Base-by-base conservation (phyloP, 2,113 vertebrate genomes). In the Cyphomyrus discorhynchus region DNA sequence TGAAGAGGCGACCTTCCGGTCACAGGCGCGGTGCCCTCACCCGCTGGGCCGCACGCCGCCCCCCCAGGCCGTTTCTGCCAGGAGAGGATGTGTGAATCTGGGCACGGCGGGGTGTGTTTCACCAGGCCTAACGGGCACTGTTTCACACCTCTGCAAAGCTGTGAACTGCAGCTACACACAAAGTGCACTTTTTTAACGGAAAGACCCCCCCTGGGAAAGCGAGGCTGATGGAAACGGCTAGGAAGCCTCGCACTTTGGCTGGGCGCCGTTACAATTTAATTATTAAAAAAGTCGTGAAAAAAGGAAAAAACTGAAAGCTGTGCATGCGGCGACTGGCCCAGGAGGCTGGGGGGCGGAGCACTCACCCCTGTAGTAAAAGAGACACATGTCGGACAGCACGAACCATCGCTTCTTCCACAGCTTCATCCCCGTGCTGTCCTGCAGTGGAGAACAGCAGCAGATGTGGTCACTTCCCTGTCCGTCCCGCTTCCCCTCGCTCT, bases 371-470 rank as follows among this genome's bases (percentile, higher is more conserved):
- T 99, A 99, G 93, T 99, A 99, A 93, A 99, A 99, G 92, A 99
- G 98, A 91, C 98, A 99, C 84, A 99, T 96, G 92, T 99, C 98
- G 1, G 97, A 99, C 87, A 99, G 97, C 92, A 99, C 98, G 88
- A 99, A 99, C 98, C 98, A 99, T 42, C 98, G 94, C 90, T 99
- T 99, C 93, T 99, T 99, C 98, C 98, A 99, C 53, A 99, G 94
- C 93, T 99, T 99, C 98, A 99, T 99, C 31, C 98, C 98, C 11
- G 98, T 97, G 31, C 98, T 99, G 91, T 99, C 98, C 98, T 99
- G 92, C 35, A 92, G 90, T 88, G 80, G 88, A 91, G 85, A 19
- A 52, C 21, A 77, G 45, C n/a, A 58, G 7, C 0, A 11, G 11
- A 39, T 45, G 46, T 46, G 24, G 35, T 35, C 19, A 42, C 27